phyloP scores from a whole-genome alignment of 2,888 invertebrate species.

The Myopa testacea region DNA sequence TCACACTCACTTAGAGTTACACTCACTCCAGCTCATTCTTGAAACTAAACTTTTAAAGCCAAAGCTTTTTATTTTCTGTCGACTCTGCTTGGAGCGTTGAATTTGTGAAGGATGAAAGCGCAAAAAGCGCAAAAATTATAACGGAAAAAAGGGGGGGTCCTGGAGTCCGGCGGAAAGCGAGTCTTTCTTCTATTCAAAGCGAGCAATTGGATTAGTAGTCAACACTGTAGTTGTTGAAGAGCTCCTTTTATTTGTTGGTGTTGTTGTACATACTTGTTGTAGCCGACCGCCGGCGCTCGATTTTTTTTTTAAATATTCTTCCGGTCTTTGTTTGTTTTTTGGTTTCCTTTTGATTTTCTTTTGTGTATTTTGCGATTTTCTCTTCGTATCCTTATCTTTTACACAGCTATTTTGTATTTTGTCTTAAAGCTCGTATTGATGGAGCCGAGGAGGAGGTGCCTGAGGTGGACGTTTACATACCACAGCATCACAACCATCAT shows the following conservation, averaged over 20 bases:
- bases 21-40: not conserved
- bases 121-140: not conserved
- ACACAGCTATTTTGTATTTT: constrained; percentile 10
- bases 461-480: constrained; percentile 6
- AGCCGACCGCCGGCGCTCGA: too few species aligned
- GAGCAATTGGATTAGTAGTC: constrained; percentile 23
- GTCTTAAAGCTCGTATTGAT: constrained; percentile 3
- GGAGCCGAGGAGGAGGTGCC: constrained; percentile 2
- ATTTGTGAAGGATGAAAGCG: not conserved
- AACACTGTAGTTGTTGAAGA: constrained; percentile 9
- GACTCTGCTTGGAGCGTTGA: not conserved
- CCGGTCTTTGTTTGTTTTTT: not conserved
- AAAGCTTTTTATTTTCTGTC: constrained; percentile 9
- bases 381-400: not conserved
- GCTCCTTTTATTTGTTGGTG: not conserved
- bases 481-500: constrained; percentile 5
- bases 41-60: not conserved
- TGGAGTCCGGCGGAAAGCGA: not conserved
- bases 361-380: constrained; percentile 12
- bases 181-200: not conserved
- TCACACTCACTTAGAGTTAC: not conserved
- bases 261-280: not conserved
- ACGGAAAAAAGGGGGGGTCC: not conserved
- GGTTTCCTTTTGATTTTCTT: not conserved
- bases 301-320: too few species aligned